Conservation (phyloP, 2,888 invertebrate genomes). For the Lobophora halterata region DNA sequence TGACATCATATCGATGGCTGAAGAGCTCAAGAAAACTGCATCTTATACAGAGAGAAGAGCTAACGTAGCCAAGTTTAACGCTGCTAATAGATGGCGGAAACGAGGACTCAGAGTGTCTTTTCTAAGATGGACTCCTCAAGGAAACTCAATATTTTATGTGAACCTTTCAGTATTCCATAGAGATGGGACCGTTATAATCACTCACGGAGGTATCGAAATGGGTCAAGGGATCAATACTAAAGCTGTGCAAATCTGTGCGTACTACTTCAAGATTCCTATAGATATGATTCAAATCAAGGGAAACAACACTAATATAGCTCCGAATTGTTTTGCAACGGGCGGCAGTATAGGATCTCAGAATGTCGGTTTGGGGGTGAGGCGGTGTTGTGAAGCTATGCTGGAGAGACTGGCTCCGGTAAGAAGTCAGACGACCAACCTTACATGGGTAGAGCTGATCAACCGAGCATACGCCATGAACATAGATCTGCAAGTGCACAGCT, state of each 20-base stretch:
- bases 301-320: constrained; percentile 79
- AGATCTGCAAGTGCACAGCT: constrained; percentile 49
- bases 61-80: constrained; percentile 77
- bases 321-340: constrained; percentile 83
- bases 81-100: constrained; percentile 87
- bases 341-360: constrained; percentile 85
- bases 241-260: constrained; percentile 84
- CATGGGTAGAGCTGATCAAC: constrained; percentile 73
- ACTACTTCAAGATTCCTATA: constrained; percentile 82
- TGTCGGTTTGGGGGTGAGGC: constrained; percentile 76
- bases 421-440: constrained; percentile 52
- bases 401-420: constrained; percentile 65
- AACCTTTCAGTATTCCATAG: constrained; percentile 82
- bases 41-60: constrained; percentile 72
- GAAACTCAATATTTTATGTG: constrained; percentile 55
- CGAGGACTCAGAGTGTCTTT: constrained; percentile 82
- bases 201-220: constrained; percentile 83
- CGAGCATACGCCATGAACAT: constrained; percentile 55
- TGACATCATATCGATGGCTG: constrained; percentile 65
- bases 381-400: constrained; percentile 69
- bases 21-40: constrained; percentile 72
- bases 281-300: constrained; percentile 83
- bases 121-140: constrained; percentile 77
- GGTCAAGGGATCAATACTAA: constrained; percentile 88
- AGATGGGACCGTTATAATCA: constrained; percentile 81